Evolutionary conservation across 2,888 invertebrate genomes (phyloP).

Genomic region (Tanypteryx hageni): DNA sequence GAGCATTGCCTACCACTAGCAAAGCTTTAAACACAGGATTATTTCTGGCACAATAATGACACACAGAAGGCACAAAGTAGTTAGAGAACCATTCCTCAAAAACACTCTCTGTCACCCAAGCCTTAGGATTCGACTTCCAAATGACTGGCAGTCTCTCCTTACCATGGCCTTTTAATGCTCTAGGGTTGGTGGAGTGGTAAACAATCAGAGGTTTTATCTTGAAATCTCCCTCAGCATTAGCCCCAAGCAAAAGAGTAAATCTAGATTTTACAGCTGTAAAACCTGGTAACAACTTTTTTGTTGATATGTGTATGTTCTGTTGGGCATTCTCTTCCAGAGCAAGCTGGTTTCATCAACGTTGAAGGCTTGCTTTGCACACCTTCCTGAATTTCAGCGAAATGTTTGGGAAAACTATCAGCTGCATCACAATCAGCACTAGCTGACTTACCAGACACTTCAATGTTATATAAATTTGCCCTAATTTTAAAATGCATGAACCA

Average conservation of each 20-base stretch:
- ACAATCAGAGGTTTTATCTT: constrained; percentile 10
- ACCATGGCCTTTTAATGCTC: neutral
- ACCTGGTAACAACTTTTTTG: neutral
- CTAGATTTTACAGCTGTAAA: neutral
- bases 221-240: too few relatives aligned
- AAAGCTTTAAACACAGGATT: constrained; percentile 3
- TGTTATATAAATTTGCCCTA: neutral
- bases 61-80: neutral
- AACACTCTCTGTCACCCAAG: neutral
- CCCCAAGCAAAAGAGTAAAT: neutral
- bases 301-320: neutral
- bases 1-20: neutral
- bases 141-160: too few relatives aligned
- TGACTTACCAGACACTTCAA: neutral
- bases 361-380: constrained; percentile 69
- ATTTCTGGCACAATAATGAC: neutral
- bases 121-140: neutral
- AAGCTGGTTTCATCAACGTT: constrained; percentile 46
- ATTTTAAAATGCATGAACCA: neutral
- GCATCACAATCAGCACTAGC: neutral
- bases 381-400: constrained; percentile 67
- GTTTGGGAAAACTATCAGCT: neutral
- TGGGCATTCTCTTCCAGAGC: neutral
- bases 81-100: neutral
- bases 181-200: too few relatives aligned